Evolutionary conservation across 2,797 vertebrate species (phyloP).

Genomic region (Rhadinocentrus ornatus): DNA sequence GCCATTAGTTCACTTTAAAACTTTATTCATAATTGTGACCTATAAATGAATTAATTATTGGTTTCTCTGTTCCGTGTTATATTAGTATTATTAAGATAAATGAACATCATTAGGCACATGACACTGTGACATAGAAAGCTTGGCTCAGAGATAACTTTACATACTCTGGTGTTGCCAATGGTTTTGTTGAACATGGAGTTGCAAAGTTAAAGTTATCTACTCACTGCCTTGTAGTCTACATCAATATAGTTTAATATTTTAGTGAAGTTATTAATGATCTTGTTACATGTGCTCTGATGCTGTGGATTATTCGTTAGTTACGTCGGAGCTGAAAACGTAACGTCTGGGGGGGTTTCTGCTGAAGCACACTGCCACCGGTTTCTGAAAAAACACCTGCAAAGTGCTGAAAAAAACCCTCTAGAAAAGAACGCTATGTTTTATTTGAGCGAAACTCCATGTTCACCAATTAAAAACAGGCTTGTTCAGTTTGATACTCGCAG

Average conservation of each 20-base stretch:
- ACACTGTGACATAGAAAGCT: neutral
- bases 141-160: neutral
- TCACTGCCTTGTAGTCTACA: neutral
- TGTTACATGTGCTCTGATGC: neutral
- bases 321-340: neutral
- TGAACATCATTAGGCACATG: neutral
- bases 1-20: neutral
- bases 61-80: neutral
- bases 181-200: neutral
- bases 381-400: no score
- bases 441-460: neutral
- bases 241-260: neutral
- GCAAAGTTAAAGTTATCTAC: neutral
- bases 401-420: neutral
- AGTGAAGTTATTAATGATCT: neutral
- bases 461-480: neutral
- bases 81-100: neutral
- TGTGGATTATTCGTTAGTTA: no score
- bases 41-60: neutral
- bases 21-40: neutral
- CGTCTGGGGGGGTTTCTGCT: neutral
- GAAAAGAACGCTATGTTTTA: neutral
- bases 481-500: no score
- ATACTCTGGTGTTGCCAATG: neutral
- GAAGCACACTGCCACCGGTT: neutral